A percentile compares a stretch with the other conserved stretches of the same genome.
Evolutionary conservation across 2,888 invertebrate species (phyloP).

Genomic region (Neoitamus cyanurus): DNA sequence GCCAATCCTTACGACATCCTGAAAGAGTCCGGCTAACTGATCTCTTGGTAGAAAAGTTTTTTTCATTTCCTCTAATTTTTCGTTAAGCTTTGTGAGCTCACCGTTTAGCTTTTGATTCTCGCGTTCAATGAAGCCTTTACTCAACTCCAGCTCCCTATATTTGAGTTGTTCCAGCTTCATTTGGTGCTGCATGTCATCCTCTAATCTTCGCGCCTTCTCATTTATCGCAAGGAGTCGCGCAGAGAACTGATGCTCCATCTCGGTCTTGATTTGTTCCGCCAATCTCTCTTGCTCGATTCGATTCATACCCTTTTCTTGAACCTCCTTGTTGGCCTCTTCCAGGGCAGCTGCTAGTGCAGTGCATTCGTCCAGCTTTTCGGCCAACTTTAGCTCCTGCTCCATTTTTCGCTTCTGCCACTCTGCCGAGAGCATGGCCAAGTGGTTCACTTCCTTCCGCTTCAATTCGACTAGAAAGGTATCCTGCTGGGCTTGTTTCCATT

Average conservation of each 20-base stretch:
- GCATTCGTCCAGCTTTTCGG: slow-evolving; percentile 72
- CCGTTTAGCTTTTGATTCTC: slow-evolving; percentile 62
- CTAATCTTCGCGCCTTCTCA: slow-evolving; percentile 71
- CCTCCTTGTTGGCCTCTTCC: slow-evolving; percentile 59
- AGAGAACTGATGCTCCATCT: slow-evolving; percentile 71
- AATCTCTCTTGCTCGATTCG: slow-evolving; percentile 51
- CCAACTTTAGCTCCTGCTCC: slow-evolving; percentile 71
- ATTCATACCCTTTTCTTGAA: slow-evolving; percentile 49
- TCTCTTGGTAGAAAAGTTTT: slow-evolving; percentile 74
- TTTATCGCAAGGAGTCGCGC: slow-evolving; percentile 70
- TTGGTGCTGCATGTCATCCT: slow-evolving; percentile 71
- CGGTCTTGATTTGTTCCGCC: slow-evolving; percentile 70
- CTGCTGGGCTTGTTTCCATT: slow-evolving; percentile 79
- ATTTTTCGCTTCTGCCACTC: slow-evolving; percentile 71
- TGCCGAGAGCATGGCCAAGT: slow-evolving; percentile 68
- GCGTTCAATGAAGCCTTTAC: slow-evolving; percentile 65
- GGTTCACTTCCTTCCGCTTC: slow-evolving; percentile 71
- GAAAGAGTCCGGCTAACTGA: slow-evolving; percentile 74
- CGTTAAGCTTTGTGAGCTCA: slow-evolving; percentile 57
- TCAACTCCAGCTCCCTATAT: slow-evolving; percentile 67
- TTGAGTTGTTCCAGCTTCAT: slow-evolving; percentile 68
- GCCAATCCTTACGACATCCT: slow-evolving; percentile 72
- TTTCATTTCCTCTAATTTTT: slow-evolving; percentile 64
- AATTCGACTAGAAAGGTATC: slow-evolving; percentile 72
- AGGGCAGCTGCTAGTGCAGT: slow-evolving; percentile 71